A percentile compares a stretch with the other conserved stretches of the same genome.
Evolutionary conservation across 2,888 invertebrate genomes (phyloP).

Genomic region (Sabatieria punctata): DNA sequence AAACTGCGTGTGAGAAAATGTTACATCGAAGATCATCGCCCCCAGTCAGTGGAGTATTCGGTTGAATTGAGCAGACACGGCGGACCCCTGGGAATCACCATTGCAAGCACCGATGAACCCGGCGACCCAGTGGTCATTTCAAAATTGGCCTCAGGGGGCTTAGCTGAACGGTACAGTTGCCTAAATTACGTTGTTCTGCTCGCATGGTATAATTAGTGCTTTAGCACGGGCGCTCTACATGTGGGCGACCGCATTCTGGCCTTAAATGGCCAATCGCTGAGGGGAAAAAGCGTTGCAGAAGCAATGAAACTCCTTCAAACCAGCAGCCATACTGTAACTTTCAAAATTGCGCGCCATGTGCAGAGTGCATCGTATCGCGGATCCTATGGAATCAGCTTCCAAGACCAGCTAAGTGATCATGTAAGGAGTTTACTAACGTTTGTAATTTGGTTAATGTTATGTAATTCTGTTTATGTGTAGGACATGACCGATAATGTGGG

Average conservation of each 20-base stretch:
- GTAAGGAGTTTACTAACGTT: too few relatives aligned
- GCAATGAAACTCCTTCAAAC: constrained; percentile 63
- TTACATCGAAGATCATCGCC: too few relatives aligned
- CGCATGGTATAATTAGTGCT: too few relatives aligned
- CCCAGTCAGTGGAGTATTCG: constrained; percentile 41
- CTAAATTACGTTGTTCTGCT: too few relatives aligned
- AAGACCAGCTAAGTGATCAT: too few relatives aligned
- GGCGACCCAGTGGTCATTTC: constrained; percentile 63
- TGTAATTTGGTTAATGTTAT: too few relatives aligned
- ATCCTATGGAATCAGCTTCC: too few relatives aligned
- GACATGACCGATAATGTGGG: constrained; percentile 11
- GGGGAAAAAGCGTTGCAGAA: constrained; percentile 61
- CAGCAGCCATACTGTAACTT: constrained; percentile 54
- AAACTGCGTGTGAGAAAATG: constrained; percentile 39
- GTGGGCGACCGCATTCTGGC: constrained; percentile 72
- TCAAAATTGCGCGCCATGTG: constrained; percentile 51
- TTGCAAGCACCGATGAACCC: constrained; percentile 70
- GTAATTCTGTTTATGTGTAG: too few relatives aligned
- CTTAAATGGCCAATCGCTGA: constrained; percentile 63
- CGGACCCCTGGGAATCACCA: constrained; percentile 64
- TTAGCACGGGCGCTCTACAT: constrained; percentile 58
- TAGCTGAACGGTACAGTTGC: constrained; percentile 32
- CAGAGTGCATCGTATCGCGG: too few relatives aligned
- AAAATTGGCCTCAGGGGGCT: constrained; percentile 55
- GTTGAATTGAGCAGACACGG: constrained; percentile 50